phyloP scores from a whole-genome alignment of 2,113 vertebrate genomes.

The Tachysurus fulvidraco region DNA sequence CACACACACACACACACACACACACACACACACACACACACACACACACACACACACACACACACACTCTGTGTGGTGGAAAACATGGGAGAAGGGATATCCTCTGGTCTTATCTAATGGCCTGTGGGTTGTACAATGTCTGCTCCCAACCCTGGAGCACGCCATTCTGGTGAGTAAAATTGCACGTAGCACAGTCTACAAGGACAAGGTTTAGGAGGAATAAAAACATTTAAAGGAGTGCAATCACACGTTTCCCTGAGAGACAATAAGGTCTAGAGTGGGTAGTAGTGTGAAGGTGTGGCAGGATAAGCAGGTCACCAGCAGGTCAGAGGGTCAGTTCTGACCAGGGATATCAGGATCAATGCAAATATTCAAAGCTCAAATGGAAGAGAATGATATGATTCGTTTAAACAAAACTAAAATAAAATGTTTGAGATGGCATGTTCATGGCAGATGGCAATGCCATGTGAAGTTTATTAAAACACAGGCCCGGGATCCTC shows the following conservation, averaged over 20 bases:
- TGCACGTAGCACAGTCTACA: conserved; percentile 51
- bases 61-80: not conserved
- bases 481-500: not conserved
- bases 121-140: conserved; percentile 47
- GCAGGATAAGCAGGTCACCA: not conserved
- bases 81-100: conserved; percentile 50
- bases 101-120: conserved; percentile 56
- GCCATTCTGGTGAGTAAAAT: conserved; percentile 47
- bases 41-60: not conserved
- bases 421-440: not conserved
- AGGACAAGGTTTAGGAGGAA: conserved; percentile 55
- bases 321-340: not conserved
- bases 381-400: not conserved
- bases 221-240: conserved; percentile 27
- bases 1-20: not conserved
- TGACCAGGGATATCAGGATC: not conserved
- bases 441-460: too few species aligned
- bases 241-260: conserved; percentile 28
- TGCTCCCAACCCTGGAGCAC: conserved; percentile 50
- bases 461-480: not conserved
- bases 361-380: not conserved
- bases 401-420: not conserved
- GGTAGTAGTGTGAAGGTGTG: not conserved
- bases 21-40: not conserved
- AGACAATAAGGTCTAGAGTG: not conserved